Evolutionary conservation across 1,140 invertebrate species (phyloP).

Genomic region (Mya arenaria): DNA sequence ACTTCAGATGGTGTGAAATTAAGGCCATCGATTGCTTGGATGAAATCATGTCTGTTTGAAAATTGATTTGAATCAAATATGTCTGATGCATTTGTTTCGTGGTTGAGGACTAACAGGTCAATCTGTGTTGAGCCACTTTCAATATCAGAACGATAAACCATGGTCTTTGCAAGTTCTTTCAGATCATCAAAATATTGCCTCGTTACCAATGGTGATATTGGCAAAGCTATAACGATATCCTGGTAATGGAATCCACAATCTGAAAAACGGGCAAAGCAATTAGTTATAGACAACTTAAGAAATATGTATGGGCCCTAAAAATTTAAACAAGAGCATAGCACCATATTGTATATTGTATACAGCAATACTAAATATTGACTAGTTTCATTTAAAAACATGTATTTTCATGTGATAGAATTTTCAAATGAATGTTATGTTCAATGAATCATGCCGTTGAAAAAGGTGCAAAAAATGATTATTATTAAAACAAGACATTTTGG

Average conservation of each 20-base stretch:
- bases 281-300: neutral
- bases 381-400: too few relatives aligned
- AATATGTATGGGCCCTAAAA: too few relatives aligned
- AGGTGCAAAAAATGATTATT: too few relatives aligned
- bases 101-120: neutral
- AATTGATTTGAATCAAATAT: too few relatives aligned
- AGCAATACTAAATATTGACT: too few relatives aligned
- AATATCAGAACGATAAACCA: neutral
- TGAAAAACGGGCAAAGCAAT: neutral
- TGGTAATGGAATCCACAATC: conserved; percentile 16
- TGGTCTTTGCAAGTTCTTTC: conserved; percentile 13
- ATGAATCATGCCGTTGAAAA: too few relatives aligned
- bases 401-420: too few relatives aligned
- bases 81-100: neutral
- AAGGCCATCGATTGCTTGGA: neutral
- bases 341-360: too few relatives aligned
- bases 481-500: too few relatives aligned
- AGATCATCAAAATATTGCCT: neutral
- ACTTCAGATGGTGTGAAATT: too few relatives aligned
- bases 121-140: neutral
- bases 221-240: conserved; percentile 5
- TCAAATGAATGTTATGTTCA: too few relatives aligned
- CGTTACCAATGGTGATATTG: neutral
- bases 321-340: too few relatives aligned
- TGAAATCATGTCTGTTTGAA: neutral